A percentile compares a stretch with the other conserved stretches of the same genome.
Conservation (phyloP, 2,113 vertebrate genomes). For the Hemiscyllium ocellatum region DNA sequence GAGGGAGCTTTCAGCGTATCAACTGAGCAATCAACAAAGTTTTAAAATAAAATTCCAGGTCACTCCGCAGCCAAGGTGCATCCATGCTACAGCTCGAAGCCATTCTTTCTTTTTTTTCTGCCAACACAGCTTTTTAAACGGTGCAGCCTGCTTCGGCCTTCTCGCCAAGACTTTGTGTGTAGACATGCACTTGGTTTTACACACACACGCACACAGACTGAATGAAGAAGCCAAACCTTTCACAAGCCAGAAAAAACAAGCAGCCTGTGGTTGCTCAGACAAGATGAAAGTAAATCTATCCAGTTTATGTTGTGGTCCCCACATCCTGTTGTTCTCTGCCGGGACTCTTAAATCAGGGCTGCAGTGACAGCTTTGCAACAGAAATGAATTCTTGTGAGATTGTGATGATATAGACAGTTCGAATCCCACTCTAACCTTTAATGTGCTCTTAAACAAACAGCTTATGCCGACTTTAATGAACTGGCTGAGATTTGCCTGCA, state of each 20-base stretch:
- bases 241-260: not conserved
- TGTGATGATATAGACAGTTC: not conserved
- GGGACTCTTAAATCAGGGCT: not conserved
- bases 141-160: not conserved
- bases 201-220: not conserved
- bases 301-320: not conserved
- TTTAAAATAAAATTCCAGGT: not conserved
- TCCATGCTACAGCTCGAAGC: not conserved
- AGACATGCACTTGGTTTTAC: no score
- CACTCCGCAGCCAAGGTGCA: not conserved
- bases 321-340: not conserved
- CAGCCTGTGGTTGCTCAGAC: constrained; percentile 17
- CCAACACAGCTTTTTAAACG: not conserved
- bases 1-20: not conserved
- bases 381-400: not conserved
- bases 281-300: not conserved
- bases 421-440: not conserved
- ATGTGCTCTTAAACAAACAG: not conserved
- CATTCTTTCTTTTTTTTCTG: not conserved
- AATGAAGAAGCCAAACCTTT: not conserved
- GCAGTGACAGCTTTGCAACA: not conserved
- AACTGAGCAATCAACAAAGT: not conserved
- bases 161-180: not conserved
- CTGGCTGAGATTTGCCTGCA: no score
- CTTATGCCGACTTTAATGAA: not conserved